Evolutionary conservation across 2,113 vertebrate species (phyloP).

Genomic region (Phaethon lepturus): DNA sequence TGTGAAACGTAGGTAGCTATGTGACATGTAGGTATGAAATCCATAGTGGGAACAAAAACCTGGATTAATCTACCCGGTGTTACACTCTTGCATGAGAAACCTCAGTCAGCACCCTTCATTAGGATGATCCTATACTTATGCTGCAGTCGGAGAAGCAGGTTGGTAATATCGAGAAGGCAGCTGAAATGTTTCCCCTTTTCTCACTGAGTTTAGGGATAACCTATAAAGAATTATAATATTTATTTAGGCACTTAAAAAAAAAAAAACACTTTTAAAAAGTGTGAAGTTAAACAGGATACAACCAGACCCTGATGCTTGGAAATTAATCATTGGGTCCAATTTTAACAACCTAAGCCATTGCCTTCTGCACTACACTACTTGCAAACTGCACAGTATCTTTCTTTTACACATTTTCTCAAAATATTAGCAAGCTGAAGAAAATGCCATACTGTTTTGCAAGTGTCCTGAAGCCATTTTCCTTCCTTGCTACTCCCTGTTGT

Average conservation of each 20-base stretch:
- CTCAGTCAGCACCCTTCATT: not conserved
- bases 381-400: not conserved
- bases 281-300: not conserved
- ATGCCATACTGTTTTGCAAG: not conserved
- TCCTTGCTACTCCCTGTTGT: not conserved
- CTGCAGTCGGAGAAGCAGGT: not conserved
- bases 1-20: not conserved
- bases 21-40: not conserved
- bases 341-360: not conserved
- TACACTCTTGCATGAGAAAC: not conserved
- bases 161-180: not conserved
- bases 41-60: fast-evolving
- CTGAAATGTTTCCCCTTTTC: not conserved
- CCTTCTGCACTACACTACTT: not conserved
- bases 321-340: not conserved
- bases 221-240: not conserved
- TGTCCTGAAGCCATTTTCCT: not conserved
- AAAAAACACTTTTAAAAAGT: not conserved
- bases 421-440: not conserved
- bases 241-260: not conserved
- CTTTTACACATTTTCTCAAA: not conserved
- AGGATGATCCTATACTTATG: not conserved
- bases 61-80: not conserved
- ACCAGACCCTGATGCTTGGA: not conserved
- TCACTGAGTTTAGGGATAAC: not conserved